phyloP scores from a whole-genome alignment of 2,113 vertebrate species.

The Zosterops borbonicus region DNA sequence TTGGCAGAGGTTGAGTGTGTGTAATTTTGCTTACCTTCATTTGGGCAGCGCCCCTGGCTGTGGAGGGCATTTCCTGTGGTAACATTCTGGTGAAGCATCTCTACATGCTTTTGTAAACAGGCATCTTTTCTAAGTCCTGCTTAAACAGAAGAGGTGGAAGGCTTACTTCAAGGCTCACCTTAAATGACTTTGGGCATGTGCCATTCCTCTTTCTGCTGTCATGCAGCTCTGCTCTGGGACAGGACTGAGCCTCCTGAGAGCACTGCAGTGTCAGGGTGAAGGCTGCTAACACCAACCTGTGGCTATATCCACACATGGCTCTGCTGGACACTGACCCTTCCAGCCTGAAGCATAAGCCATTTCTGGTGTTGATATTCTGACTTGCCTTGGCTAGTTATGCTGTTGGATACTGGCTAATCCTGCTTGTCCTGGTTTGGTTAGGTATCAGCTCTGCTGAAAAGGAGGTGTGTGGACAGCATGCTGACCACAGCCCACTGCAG shows the following conservation, averaged over 20 bases:
- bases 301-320: accelerated
- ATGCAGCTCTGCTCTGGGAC: background rate
- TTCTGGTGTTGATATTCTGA: background rate
- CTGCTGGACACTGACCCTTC: background rate
- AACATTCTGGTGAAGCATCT: background rate
- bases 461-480: accelerated
- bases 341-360: background rate
- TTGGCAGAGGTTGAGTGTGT: background rate
- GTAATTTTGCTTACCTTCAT: background rate
- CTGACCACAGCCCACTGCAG: background rate
- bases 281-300: background rate
- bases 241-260: background rate
- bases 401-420: background rate
- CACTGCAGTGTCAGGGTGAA: background rate
- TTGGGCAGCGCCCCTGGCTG: background rate
- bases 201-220: background rate
- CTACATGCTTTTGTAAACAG: background rate
- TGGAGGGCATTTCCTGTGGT: background rate
- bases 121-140: background rate
- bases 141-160: background rate
- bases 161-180: background rate
- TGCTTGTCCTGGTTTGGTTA: background rate
- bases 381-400: background rate
- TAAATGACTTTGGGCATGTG: background rate
- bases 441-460: background rate